Evolutionary conservation across 2,113 vertebrate genomes (phyloP).

Genomic region (Danio rerio): DNA sequence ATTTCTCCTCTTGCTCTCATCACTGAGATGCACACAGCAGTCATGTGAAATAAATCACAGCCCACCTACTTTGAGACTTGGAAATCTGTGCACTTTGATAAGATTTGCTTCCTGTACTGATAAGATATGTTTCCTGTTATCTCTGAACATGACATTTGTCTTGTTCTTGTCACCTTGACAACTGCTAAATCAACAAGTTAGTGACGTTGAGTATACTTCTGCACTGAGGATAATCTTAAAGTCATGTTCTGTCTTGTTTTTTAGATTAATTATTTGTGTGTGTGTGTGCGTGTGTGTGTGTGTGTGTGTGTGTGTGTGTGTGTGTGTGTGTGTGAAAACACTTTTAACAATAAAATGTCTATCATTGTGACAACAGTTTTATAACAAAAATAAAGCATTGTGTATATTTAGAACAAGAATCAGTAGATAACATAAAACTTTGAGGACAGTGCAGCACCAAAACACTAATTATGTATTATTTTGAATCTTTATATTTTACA

Average conservation of each 20-base stretch:
- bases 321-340: no score
- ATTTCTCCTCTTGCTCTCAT: slow-evolving; percentile 61
- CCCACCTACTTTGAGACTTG: slow-evolving; percentile 50
- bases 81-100: slow-evolving; percentile 44
- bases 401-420: no score
- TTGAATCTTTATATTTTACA: no score
- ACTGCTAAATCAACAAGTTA: no score
- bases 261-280: background rate
- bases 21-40: slow-evolving; percentile 56
- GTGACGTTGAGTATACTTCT: background rate
- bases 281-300: no score
- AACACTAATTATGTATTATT: no score
- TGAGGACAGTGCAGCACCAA: no score
- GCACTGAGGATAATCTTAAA: background rate
- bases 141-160: background rate
- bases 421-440: no score
- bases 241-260: background rate
- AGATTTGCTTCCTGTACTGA: slow-evolving; percentile 41
- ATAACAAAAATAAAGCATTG: no score
- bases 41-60: background rate
- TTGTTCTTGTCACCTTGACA: slow-evolving; percentile 52
- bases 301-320: no score
- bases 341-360: no score
- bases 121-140: slow-evolving; percentile 38
- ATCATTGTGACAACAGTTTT: no score